These are phyloP conservation scores for Cardiocondyla obscurior DNA, from an alignment of 1,140 invertebrate genomes.

Conservation along the genomic window DNA sequence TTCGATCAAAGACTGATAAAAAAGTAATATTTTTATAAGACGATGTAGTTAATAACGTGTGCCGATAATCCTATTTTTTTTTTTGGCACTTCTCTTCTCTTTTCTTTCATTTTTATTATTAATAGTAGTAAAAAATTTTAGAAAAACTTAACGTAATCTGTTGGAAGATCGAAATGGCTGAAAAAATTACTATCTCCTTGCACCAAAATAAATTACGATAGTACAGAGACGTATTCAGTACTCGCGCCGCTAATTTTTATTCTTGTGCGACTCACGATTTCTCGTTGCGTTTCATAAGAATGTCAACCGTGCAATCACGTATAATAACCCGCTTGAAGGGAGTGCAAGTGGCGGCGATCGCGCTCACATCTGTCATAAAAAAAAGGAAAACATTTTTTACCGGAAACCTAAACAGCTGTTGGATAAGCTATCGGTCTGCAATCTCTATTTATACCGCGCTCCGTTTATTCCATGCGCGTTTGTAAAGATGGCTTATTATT, in stretches of 20 bases:
- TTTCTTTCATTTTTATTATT: too few relatives aligned
- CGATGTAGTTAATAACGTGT: neutral
- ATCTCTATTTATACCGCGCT: neutral
- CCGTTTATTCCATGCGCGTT: neutral
- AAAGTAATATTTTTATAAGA: neutral
- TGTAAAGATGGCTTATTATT: neutral
- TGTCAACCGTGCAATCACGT: constrained; percentile 38
- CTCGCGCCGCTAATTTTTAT: constrained; percentile 61
- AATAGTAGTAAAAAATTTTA: neutral
- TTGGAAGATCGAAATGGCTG: neutral
- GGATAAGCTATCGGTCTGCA: neutral
- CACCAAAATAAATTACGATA: constrained; percentile 52
- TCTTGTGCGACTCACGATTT: constrained; percentile 35
- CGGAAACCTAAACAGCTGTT: neutral
- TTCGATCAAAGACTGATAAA: neutral
- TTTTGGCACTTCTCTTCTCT: neutral
- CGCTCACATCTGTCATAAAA: constrained; percentile 46
- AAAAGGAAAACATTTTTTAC: constrained; percentile 17
- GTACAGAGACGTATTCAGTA: constrained; percentile 62
- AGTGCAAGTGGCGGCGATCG: neutral
- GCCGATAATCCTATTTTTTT: neutral
- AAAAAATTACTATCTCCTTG: constrained; percentile 46
- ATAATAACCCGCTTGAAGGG: constrained; percentile 6
- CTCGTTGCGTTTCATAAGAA: constrained; percentile 25
- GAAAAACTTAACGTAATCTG: neutral